Evolutionary conservation across 2,888 invertebrate species (phyloP), one percentile per base, ranked within the genome.

Genomic region (Pogonocherus hispidulus): DNA sequence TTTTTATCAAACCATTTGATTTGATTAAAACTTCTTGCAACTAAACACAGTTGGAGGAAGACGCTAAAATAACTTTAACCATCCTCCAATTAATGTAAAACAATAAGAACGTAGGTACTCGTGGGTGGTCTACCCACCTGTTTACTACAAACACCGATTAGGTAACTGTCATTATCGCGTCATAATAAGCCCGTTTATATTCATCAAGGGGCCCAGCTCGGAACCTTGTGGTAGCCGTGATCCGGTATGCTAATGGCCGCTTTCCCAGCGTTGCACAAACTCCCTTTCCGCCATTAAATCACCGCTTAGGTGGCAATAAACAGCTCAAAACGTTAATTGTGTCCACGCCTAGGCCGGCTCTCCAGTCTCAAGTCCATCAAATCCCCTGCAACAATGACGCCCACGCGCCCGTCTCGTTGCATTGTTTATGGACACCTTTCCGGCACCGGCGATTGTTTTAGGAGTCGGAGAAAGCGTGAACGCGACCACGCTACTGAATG

Each of bases 311-410:
- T 51, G 23, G 51, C 52, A 47, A 62, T 51, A 51, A 35, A 46
- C 46, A 47, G 47, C 23, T 47, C 47, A 46, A 60, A 60, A 22
- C 23, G 60, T 46, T 46, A 35, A 47, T 55, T 47, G 55, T 55
- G 46, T 64, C 22, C 55, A 52, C 51, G 46, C 59, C 59, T 47
- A 32, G 47, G 32, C 35, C 32, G 32, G 47, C 20, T 46, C 47
- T 18, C 59, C n/a, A n/a, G n/a, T n/a, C n/a, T n/a, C n/a, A n/a
- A n/a, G 47, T 59, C 47, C 59, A 59, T 59, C 59, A 59, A 44
- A 57, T 46, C 41, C 41, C 46, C 9, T 27, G 23, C 16, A 44
- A 57, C 57, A 57, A 57, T 46, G 57, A 57, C 57, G 57, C 57
- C 57, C 44, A 57, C 57, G 32, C 32, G 32, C 9, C 2, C 8